Evolutionary conservation across 37 sponge, comb jelly and placozoan species (phyloP), one percentile per base, ranked within the genome.

Genomic region (Spongilla lacustris): DNA sequence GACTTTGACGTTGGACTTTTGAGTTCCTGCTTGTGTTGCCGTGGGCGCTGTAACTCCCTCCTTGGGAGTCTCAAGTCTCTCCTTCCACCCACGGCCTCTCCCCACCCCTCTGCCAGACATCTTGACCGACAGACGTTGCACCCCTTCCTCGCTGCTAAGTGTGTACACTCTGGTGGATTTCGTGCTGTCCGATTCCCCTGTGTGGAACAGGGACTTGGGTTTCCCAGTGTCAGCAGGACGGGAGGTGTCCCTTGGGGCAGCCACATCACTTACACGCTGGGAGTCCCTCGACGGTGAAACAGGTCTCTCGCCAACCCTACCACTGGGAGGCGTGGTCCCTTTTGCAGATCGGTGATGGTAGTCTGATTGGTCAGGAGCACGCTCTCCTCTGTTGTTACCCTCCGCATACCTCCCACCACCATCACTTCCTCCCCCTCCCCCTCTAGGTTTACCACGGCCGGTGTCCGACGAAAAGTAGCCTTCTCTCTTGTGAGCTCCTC

Each of bases 1-100:
- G 32, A 77, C 85, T 22, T 30, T 77, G 17, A 85, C 38, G 10
- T 50, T 50, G 41, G 78, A 69, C 58, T 58, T 58, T 17, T 58
- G 58, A 1, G 21, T 17, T 17, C 58, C 58, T 58, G 58, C 58
- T 17, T 6, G 58, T 14, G 58, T 58, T 28, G 37, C 78, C 9
- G 23, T 74, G 29, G 35, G 32, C 0, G 4, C 31, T 34, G 6
- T 6, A 6, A 19, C 75, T 36, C 4, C 75, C 32, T 74, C 23
- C 28, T 12, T 9, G 30, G 73, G 73, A 24, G 75, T 22, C 22
- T 24, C 75, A 23, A 74, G 75, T 23, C 75, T 74, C 36, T 74
- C 75, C 32, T 36, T 33, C 75, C 75, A 74, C 32, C 85, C 85
- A 0, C 85, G 36, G 19, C 85, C 85, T 69, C 85, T 85, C 5